These are phyloP conservation scores for Solea solea DNA, from an alignment of 2,113 vertebrate species.

Conservation along the genomic window DNA sequence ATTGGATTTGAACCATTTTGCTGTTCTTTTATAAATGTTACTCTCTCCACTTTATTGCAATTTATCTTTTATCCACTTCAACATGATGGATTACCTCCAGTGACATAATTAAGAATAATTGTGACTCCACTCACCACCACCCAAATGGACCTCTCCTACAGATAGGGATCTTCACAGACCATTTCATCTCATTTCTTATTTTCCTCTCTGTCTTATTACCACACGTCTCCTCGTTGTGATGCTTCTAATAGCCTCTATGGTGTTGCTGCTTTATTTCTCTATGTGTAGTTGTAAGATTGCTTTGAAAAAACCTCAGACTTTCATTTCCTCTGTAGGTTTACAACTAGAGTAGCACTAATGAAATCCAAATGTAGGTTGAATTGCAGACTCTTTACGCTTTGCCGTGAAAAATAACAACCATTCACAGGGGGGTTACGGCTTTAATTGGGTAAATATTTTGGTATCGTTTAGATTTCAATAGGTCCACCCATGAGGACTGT, in stretches of 20 bases:
- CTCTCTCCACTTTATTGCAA: slow-evolving; percentile 1
- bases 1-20: neutral
- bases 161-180: slow-evolving; percentile 64
- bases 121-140: slow-evolving; percentile 37
- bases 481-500: slow-evolving; percentile 33
- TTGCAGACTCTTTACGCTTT: slow-evolving; percentile 15
- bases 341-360: slow-evolving; percentile 29
- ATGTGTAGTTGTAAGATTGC: neutral
- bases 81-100: slow-evolving; percentile 33
- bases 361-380: slow-evolving; percentile 13
- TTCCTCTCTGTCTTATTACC: neutral
- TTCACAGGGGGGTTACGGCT: slow-evolving; percentile 14
- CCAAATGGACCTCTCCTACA: slow-evolving; percentile 45
- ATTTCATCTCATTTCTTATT: slow-evolving; percentile 33
- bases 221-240: neutral
- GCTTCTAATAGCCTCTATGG: neutral
- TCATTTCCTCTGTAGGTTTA: slow-evolving; percentile 13
- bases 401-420: slow-evolving; percentile 2
- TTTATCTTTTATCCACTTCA: neutral
- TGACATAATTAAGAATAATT: slow-evolving; percentile 58
- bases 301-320: slow-evolving; percentile 24
- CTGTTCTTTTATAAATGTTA: neutral
- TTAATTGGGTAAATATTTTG: slow-evolving; percentile 67
- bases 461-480: slow-evolving; percentile 38
- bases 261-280: neutral